Conservation (phyloP, 37 sponge, comb jelly and placozoan species). For the Corticium candelabrum region DNA sequence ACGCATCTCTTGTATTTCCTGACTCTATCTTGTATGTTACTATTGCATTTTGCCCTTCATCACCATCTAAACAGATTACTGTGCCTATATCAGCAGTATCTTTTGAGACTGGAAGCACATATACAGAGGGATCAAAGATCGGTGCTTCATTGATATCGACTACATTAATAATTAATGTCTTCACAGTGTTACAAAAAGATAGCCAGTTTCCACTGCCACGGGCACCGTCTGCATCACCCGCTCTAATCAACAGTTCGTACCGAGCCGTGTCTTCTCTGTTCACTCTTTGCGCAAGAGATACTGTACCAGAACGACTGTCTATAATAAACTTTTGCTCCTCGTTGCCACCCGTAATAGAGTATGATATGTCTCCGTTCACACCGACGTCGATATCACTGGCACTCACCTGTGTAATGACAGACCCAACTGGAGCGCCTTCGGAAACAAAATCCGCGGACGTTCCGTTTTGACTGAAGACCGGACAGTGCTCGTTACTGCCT, state of each 20-base stretch:
- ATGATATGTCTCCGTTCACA: slow-evolving; percentile 34
- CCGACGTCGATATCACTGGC: not conserved
- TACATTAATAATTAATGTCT: not conserved
- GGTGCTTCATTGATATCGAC: slow-evolving; percentile 32
- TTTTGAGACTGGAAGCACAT: not conserved
- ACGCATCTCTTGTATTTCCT: slow-evolving; percentile 20
- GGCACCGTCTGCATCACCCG: not conserved
- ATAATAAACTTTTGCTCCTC: slow-evolving; percentile 16
- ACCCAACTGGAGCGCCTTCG: slow-evolving; percentile 23
- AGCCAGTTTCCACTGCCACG: not conserved
- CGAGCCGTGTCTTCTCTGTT: not conserved
- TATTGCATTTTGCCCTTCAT: not conserved
- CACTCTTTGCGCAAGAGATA: not conserved
- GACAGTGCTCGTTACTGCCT: not conserved
- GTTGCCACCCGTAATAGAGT: slow-evolving; percentile 29
- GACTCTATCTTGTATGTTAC: slow-evolving; percentile 16
- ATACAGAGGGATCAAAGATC: not conserved
- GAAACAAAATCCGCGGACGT: slow-evolving; percentile 29
- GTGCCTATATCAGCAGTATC: not conserved
- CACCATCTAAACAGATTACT: not conserved
- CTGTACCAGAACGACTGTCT: not conserved
- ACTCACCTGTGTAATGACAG: not conserved
- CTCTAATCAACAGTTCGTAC: not conserved
- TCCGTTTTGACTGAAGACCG: not conserved
- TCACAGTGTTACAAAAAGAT: not conserved